Base-by-base conservation (phyloP, 2,797 vertebrate genomes). In the Neostethus bicornis region DNA sequence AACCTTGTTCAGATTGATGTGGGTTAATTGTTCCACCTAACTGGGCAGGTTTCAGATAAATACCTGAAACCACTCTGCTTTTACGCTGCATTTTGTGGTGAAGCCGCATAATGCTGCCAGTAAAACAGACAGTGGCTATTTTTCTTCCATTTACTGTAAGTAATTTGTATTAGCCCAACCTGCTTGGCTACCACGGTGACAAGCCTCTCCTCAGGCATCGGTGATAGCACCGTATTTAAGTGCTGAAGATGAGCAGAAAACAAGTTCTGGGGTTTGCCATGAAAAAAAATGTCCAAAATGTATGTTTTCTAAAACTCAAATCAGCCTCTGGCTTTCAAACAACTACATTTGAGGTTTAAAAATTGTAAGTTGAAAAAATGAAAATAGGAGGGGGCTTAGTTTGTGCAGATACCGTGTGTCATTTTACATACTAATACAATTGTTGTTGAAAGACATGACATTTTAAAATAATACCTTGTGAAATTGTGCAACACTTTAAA, bases 161-260 rank as follows among this genome's bases (percentile, higher is more conserved):
- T 13, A 3, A 5, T 10, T 8, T 47, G 45, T 47, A 26, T 32
- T 28, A 48, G 12, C 32, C 3, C 29, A 38, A 35, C 23, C 24
- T 26, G 24, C 7, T 9, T 19, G 17, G 35, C 19, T 51, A 39
- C 25, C 23, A 38, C 24, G 50, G 25, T 7, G 16, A 25, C 17
- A 35, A 51, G 20, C 16, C 20, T 20, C 20, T 38, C 38, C 19
- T 38, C 38, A 51, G 49, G 23, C 34, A 39, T 20, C 20, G 20
- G 3, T 21, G 29, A 1, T 9, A 50, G 19, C 12, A 16, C 20
- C 7, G 2, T 19, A 39, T 11, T 12, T 20, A 42, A 39, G 8
- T 2, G 39, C 38, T 51, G 14, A 7, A 28, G 20, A 20, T 20
- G 20, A 2, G 34, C 24, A 39, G 23, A 51, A 39, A 28, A 20